These are phyloP conservation scores for Capricornis sumatraensis DNA, from an alignment of 2,113 vertebrate species.

Conservation along the genomic window DNA sequence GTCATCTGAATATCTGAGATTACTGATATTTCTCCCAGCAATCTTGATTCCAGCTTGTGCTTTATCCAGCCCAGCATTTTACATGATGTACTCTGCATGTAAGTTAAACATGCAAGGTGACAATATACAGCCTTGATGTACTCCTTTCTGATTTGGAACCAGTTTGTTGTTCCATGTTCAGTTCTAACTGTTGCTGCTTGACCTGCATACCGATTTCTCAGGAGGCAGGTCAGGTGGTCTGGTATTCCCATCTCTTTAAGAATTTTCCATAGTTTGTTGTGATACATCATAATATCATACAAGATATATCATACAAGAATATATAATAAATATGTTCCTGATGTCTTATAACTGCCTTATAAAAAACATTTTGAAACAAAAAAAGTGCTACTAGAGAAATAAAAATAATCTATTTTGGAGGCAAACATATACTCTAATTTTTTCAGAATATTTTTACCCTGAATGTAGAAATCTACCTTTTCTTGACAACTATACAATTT, in stretches of 20 bases:
- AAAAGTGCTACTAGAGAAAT: neutral
- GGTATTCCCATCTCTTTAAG: neutral
- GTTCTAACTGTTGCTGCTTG: neutral
- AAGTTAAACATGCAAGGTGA: neutral
- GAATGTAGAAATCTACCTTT: neutral
- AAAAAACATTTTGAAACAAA: neutral
- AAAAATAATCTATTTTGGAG: neutral
- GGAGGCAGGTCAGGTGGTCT: neutral
- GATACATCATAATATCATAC: neutral
- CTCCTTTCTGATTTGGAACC: neutral
- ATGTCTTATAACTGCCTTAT: neutral
- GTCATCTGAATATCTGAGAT: neutral
- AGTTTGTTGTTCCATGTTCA: neutral
- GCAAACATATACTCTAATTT: neutral
- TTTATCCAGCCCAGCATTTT: neutral
- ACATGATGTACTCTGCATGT: neutral
- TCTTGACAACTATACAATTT: neutral
- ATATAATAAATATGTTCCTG: neutral
- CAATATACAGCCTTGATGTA: neutral
- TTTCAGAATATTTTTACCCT: neutral
- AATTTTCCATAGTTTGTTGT: neutral
- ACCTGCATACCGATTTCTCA: neutral
- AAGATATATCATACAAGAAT: neutral
- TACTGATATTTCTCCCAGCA: neutral
- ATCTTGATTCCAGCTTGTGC: neutral